Base-by-base conservation (phyloP, 2,113 vertebrate species). In the Pangasianodon gigas region DNA sequence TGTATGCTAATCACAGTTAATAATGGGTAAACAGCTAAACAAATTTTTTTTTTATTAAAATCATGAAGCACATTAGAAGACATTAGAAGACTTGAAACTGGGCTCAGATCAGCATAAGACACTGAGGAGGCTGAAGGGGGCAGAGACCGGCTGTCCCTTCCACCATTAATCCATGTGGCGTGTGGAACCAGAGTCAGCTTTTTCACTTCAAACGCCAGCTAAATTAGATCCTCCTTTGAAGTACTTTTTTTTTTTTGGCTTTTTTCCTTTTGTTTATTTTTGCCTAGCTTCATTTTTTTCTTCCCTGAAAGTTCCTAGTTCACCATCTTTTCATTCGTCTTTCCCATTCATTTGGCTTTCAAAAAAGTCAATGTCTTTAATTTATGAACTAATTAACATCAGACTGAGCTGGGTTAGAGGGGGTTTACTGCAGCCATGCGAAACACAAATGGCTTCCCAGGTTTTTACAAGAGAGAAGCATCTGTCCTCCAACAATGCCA, bases 301-400 rank as follows among this genome's bases (percentile, higher is more conserved):
- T 85, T 85, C 77, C 54, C 46, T 54, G 65, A 89, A 87, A 88
- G 84, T 18, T 87, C 85, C 86, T 91, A 91, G 90, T 92, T 91
- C 85, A 71, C 62, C 60, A 29, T 82, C 89, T 89, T 90, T 88
- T 74, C 87, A 90, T 84, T 92, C 69, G 60, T 91, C 86, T 77
- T 86, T 80, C 29, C 83, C 85, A 90, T 92, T 92, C 87, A 85
- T 87, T 86, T 87, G 54, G 87, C 85, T 87, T 87, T 84, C 88
- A 87, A 90, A 88, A 90, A 90, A 92, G 89, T 89, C 91, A 92
- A 89, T 85, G 90, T 91, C 87, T 91, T 85, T 87, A 91, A 91
- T 92, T 92, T 91, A 89, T 92, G 89, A 92, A 90, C 87, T 90
- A 92, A 92, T 92, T 90, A 92, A 91, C 89, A 91, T 91, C 90